These are phyloP conservation scores for Agrotis exclamationis DNA, from an alignment of 2,888 invertebrate species.

Conservation along the genomic window DNA sequence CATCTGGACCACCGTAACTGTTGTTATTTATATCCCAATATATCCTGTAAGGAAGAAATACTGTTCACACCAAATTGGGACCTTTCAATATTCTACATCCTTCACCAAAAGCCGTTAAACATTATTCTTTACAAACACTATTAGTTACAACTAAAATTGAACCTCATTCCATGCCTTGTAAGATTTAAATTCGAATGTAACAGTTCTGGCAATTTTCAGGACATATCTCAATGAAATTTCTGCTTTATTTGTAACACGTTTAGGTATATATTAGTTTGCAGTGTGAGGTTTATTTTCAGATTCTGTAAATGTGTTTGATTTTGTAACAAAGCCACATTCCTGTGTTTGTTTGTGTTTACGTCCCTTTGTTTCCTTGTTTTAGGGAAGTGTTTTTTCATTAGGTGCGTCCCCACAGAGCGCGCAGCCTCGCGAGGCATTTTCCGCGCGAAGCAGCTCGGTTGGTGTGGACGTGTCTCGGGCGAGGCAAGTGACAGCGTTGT, in stretches of 20 bases:
- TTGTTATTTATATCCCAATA: conserved; percentile 39
- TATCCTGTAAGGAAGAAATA: conserved; percentile 47
- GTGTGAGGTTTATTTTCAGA: conserved; percentile 35
- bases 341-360: conserved; percentile 42
- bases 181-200: background rate
- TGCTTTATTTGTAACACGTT: rapidly evolving
- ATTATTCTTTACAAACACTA: conserved; percentile 32
- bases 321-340: conserved; percentile 51
- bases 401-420: too few species aligned
- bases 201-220: conserved; percentile 33
- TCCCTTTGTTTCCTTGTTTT: conserved; percentile 38
- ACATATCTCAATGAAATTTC: background rate
- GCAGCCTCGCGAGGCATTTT: too few species aligned
- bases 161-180: conserved; percentile 4
- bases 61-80: conserved; percentile 50
- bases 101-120: conserved; percentile 33
- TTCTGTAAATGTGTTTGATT: conserved; percentile 40
- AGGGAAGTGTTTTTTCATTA: conserved; percentile 26
- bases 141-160: conserved; percentile 11
- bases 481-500: too few species aligned
- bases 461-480: too few species aligned
- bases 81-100: conserved; percentile 45
- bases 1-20: conserved; percentile 13
- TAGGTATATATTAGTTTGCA: conserved; percentile 10
- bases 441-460: too few species aligned